Conservation (phyloP, 2,888 invertebrate species). For the Alviniconcha strummeri region DNA sequence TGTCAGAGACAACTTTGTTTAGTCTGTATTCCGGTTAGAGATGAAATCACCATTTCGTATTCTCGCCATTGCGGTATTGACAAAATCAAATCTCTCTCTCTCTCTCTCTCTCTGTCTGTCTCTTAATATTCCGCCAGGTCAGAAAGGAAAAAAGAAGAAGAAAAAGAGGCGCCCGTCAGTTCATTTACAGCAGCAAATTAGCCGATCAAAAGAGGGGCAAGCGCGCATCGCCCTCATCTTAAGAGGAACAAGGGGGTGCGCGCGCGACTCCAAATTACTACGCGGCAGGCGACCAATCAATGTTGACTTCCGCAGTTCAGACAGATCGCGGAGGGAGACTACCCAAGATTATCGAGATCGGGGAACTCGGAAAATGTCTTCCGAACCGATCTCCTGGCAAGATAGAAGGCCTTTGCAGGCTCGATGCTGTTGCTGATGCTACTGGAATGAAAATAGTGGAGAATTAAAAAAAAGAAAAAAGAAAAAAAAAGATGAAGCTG, state of each 20-base stretch:
- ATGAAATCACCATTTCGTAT: too few relatives aligned
- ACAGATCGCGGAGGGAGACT: background rate
- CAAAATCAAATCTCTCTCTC: background rate
- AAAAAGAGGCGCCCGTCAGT: background rate
- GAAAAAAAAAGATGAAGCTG: background rate
- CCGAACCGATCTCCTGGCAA: too few relatives aligned
- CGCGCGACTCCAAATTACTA: background rate
- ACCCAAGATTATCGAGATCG: too few relatives aligned
- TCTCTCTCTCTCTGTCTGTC: background rate
- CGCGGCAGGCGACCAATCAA: background rate
- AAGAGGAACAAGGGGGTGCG: background rate
- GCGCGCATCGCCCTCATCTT: background rate
- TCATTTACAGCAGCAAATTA: background rate
- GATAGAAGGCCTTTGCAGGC: too few relatives aligned
- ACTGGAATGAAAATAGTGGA: background rate
- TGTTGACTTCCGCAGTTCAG: background rate
- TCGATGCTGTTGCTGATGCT: too few relatives aligned
- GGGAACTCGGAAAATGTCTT: too few relatives aligned
- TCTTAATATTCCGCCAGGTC: background rate
- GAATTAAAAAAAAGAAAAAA: background rate
- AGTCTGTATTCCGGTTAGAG: too few relatives aligned
- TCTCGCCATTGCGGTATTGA: too few relatives aligned
- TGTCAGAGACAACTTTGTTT: too few relatives aligned
- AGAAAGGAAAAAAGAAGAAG: background rate
- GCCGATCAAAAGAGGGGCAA: background rate